phyloP scores from a whole-genome alignment of 2,113 vertebrate genomes.

The Noturus placidus region DNA sequence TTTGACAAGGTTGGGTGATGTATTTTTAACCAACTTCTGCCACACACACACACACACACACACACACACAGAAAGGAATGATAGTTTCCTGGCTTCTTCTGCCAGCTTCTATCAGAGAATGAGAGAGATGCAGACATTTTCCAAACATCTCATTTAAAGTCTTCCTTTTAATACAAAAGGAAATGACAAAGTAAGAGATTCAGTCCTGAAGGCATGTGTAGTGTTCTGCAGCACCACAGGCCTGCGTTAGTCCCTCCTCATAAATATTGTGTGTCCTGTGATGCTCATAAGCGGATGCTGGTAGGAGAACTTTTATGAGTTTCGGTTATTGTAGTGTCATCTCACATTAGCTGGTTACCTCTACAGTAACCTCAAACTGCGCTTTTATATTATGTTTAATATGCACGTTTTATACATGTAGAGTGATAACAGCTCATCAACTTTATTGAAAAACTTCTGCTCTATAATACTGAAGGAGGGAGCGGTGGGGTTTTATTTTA shows the following conservation, averaged over 20 bases:
- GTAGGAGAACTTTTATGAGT: conserved; percentile 43
- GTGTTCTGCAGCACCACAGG: conserved; percentile 11
- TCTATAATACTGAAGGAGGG: conserved; percentile 2
- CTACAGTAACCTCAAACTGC: conserved; percentile 16
- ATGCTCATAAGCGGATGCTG: conserved; percentile 29
- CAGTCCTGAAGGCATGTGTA: conserved; percentile 7
- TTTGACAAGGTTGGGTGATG: conserved; percentile 18
- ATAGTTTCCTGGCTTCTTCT: conserved; percentile 38
- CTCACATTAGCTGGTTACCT: conserved; percentile 33
- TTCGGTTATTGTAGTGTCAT: conserved; percentile 35
- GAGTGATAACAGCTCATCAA: conserved; percentile 35
- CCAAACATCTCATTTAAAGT: conserved; percentile 20
- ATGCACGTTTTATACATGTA: conserved; percentile 22
- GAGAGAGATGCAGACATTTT: not conserved
- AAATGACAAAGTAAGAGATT: conserved; percentile 22
- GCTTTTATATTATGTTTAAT: conserved; percentile 33
- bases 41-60: not conserved
- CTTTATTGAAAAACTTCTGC: conserved; percentile 19
- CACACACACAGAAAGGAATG: not conserved
- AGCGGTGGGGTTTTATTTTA: conserved; percentile 6
- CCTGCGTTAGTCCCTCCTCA: conserved; percentile 24
- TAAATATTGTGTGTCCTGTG: conserved; percentile 33
- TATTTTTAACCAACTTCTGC: conserved; percentile 35
- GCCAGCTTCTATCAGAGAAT: conserved; percentile 34
- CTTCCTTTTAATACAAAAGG: conserved; percentile 17